phyloP scores from a whole-genome alignment of 1,140 invertebrate species.

The Gryllus bimaculatus region DNA sequence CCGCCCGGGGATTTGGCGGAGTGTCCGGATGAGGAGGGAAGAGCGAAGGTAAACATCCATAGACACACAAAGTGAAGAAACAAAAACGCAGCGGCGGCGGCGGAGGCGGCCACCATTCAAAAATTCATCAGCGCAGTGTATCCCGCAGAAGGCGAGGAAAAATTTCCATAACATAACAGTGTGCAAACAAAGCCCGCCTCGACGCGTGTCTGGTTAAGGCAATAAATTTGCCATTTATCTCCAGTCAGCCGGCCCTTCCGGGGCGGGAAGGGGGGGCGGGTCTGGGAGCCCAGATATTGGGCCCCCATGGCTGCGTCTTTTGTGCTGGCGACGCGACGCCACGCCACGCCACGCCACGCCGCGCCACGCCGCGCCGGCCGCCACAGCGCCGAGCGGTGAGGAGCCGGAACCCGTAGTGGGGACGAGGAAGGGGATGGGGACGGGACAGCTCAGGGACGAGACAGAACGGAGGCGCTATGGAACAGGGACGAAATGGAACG shows the following conservation, averaged over 20 bases:
- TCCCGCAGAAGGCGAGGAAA: neutral
- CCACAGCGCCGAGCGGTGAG: no score
- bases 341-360: no score
- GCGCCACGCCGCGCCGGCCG: no score
- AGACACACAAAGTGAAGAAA: neutral
- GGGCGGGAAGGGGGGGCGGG: no score
- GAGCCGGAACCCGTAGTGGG: no score
- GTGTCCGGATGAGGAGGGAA: neutral
- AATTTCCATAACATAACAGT: conserved; percentile 5
- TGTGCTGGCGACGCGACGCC: neutral
- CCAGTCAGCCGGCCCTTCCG: neutral
- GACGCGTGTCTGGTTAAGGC: neutral
- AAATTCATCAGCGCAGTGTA: neutral
- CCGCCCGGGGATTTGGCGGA: neutral
- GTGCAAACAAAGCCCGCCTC: neutral
- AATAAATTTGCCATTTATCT: conserved; percentile 2
- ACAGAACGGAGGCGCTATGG: no score
- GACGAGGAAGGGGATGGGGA: no score
- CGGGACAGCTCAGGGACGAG: no score
- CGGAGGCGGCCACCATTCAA: neutral
- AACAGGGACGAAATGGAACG: no score
- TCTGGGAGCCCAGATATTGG: neutral
- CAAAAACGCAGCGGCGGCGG: neutral
- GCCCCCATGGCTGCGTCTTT: neutral
- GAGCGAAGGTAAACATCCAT: neutral